phyloP scores from a whole-genome alignment of 2,797 vertebrate species.

The Heteromormyrus szaboi region DNA sequence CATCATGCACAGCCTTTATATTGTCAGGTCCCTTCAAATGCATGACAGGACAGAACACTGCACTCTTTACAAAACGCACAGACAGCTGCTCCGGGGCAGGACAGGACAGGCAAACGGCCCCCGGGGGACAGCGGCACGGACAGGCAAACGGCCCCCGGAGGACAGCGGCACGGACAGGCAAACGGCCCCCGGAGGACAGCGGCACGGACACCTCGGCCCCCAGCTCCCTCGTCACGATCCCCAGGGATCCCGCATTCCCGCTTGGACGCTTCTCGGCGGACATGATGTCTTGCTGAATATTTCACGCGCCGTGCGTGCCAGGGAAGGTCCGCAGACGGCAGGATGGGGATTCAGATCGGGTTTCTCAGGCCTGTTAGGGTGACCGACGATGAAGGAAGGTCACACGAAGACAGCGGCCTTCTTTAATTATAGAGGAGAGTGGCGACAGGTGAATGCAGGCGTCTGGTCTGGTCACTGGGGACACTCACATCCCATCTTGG shows the following conservation, averaged over 20 bases:
- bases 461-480: background rate
- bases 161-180: too few relatives aligned
- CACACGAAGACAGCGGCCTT: conserved; percentile 24
- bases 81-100: background rate
- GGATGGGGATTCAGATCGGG: background rate
- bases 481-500: background rate
- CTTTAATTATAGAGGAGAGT: conserved; percentile 45
- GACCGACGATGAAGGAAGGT: conserved; percentile 2
- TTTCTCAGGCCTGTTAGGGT: conserved; percentile 8
- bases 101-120: background rate
- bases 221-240: background rate
- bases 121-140: too few relatives aligned
- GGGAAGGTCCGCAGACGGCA: background rate
- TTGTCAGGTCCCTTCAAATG: background rate
- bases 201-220: background rate
- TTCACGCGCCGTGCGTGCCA: conserved; percentile 27
- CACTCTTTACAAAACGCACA: background rate
- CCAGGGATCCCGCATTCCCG: background rate
- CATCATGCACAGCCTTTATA: background rate
- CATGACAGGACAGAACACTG: background rate
- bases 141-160: background rate
- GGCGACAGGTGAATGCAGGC: conserved; percentile 10
- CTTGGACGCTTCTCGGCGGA: background rate
- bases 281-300: conserved; percentile 37
- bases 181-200: too few relatives aligned